Percentiles rank a stretch among this genome's conserved stretches.
Evolutionary conservation across 1,140 invertebrate genomes (phyloP).

Genomic region (Aphaenogaster floridana): DNA sequence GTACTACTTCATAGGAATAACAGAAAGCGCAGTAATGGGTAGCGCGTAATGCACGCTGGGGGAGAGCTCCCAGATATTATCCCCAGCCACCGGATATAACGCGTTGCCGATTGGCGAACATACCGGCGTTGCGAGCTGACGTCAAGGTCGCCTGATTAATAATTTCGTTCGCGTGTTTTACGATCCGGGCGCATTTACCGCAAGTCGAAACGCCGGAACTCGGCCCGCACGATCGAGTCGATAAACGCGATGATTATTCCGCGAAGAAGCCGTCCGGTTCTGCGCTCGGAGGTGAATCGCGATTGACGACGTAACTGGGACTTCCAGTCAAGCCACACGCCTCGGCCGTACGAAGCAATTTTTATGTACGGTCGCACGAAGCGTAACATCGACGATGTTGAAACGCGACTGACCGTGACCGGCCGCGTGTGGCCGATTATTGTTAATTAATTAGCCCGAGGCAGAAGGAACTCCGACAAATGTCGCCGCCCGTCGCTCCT

Average conservation of each 20-base stretch:
- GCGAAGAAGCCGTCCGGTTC: background rate
- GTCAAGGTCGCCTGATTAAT: constrained; percentile 14
- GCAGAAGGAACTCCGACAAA: constrained; percentile 41
- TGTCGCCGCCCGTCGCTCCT: constrained; percentile 33
- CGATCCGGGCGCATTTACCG: background rate
- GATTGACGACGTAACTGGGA: constrained; percentile 2
- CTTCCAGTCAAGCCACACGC: background rate
- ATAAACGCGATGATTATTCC: constrained; percentile 17
- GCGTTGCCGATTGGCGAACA: background rate
- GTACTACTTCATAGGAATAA: background rate
- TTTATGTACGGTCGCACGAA: background rate
- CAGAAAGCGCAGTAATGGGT: background rate
- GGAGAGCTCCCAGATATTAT: background rate
- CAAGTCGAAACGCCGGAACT: background rate
- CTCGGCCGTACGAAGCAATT: background rate
- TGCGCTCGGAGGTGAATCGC: background rate
- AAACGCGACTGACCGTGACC: background rate
- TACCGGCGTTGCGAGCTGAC: background rate
- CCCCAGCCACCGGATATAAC: background rate
- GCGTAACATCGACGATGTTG: background rate
- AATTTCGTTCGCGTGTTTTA: constrained; percentile 1
- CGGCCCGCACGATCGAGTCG: background rate
- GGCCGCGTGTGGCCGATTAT: constrained; percentile 5
- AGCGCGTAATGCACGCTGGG: background rate
- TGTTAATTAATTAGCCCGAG: constrained; percentile 48